A percentile compares a stretch with the other conserved stretches of the same genome.
phyloP scores from a whole-genome alignment of 2,797 vertebrate species.

The Chelon auratus region DNA sequence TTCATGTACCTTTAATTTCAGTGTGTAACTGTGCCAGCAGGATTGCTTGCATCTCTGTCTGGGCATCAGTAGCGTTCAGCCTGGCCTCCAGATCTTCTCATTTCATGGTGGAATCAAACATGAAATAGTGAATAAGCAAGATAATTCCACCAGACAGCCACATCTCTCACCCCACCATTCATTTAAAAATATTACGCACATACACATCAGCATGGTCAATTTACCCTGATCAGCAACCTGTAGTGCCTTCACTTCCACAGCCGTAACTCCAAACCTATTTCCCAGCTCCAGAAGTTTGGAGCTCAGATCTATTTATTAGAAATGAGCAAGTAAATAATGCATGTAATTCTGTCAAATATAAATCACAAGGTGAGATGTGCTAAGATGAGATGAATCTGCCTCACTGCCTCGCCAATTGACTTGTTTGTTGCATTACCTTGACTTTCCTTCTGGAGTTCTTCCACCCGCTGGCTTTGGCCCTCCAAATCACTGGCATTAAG shows the following conservation, averaged over 20 bases:
- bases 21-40: slow-evolving; percentile 9
- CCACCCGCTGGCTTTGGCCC: slow-evolving; percentile 14
- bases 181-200: background rate
- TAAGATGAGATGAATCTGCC: slow-evolving; percentile 28
- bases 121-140: slow-evolving; percentile 1
- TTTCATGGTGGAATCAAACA: background rate
- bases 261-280: background rate
- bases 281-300: slow-evolving; percentile 14
- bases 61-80: slow-evolving; percentile 18
- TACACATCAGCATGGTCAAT: background rate
- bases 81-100: slow-evolving; percentile 21
- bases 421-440: slow-evolving; percentile 36
- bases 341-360: slow-evolving; percentile 22
- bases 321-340: slow-evolving; percentile 37
- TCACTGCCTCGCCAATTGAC: slow-evolving; percentile 9
- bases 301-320: slow-evolving; percentile 23
- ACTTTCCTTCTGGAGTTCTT: slow-evolving; percentile 33
- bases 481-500: slow-evolving; percentile 32
- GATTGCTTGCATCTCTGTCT: background rate
- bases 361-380: slow-evolving; percentile 38
- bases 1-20: slow-evolving; percentile 12
- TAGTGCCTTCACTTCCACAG: slow-evolving; percentile 14
- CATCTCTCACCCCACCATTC: background rate
- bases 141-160: background rate
- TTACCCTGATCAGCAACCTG: slow-evolving; percentile 30